Evolutionary conservation across 2,113 vertebrate species (phyloP).

Genomic region (Cacatua alba): DNA sequence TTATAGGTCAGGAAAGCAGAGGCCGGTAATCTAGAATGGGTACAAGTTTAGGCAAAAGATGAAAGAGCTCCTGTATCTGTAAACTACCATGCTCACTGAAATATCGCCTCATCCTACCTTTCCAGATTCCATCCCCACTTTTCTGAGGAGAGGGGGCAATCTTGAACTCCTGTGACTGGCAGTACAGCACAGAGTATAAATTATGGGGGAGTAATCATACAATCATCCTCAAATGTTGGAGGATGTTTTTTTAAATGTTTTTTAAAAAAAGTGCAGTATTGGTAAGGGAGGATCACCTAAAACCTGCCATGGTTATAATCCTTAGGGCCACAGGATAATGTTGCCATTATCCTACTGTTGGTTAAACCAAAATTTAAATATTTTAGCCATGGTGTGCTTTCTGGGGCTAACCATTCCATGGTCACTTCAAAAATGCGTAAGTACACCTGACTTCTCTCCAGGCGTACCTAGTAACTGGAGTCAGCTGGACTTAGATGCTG

Average conservation of each 20-base stretch:
- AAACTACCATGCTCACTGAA: neutral
- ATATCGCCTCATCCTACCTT: neutral
- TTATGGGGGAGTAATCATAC: accelerated
- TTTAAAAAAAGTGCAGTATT: neutral
- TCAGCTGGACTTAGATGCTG: neutral
- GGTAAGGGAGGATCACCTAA: neutral
- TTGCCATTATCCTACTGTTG: neutral
- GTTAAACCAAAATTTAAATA: neutral
- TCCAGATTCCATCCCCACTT: neutral
- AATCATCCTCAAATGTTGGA: neutral
- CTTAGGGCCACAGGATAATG: neutral
- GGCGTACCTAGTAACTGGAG: neutral
- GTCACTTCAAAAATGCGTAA: neutral
- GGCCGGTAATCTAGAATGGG: neutral
- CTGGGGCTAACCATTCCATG: neutral
- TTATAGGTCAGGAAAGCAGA: neutral
- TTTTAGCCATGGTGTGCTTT: neutral
- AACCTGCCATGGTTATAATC: neutral
- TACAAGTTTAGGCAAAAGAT: neutral
- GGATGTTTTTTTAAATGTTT: no score
- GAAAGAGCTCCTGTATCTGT: neutral
- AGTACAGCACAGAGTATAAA: neutral
- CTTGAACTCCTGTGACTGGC: neutral
- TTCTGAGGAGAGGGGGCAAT: neutral
- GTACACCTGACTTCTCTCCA: neutral